These are phyloP conservation scores for Catajapyx aquilonaris DNA, from an alignment of 1,140 invertebrate genomes.

Conservation along the genomic window DNA sequence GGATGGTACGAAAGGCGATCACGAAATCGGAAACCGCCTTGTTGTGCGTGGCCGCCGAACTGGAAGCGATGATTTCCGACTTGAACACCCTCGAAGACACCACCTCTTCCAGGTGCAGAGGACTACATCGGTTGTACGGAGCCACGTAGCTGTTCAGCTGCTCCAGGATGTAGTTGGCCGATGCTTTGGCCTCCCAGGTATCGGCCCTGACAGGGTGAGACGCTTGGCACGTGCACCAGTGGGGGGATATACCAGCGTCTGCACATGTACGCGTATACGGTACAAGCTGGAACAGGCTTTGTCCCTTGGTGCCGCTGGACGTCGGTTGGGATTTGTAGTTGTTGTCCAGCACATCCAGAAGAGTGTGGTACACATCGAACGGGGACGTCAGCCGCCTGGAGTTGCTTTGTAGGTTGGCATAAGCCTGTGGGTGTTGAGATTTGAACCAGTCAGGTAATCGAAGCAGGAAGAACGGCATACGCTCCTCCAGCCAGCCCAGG, in stretches of 20 bases:
- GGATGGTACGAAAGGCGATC: no score
- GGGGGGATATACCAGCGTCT: not conserved
- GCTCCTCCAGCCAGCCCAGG: slow-evolving; percentile 14
- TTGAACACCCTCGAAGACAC: no score
- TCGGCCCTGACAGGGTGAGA: no score
- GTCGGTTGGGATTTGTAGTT: not conserved
- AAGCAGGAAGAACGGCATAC: slow-evolving; percentile 13
- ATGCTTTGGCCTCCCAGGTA: no score
- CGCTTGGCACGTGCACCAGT: slow-evolving; percentile 4
- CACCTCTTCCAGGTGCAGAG: no score
- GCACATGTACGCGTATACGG: slow-evolving; percentile 2
- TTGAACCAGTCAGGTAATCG: slow-evolving; percentile 8
- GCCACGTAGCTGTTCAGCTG: no score
- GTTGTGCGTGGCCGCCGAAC: no score
- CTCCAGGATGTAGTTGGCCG: no score
- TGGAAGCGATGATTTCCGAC: no score
- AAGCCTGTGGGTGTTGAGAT: slow-evolving; percentile 5
- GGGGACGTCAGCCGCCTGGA: slow-evolving; percentile 10
- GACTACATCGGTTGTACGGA: no score
- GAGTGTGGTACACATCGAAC: slow-evolving; percentile 11
- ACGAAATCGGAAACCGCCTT: no score
- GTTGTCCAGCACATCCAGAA: slow-evolving; percentile 7
- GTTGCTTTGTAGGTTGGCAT: slow-evolving; percentile 7
- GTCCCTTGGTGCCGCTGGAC: not conserved
- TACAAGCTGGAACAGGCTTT: not conserved